A percentile compares a stretch with the other conserved stretches of the same genome.
Conservation (phyloP, 2,113 vertebrate species). For the Arvicanthis niloticus region DNA sequence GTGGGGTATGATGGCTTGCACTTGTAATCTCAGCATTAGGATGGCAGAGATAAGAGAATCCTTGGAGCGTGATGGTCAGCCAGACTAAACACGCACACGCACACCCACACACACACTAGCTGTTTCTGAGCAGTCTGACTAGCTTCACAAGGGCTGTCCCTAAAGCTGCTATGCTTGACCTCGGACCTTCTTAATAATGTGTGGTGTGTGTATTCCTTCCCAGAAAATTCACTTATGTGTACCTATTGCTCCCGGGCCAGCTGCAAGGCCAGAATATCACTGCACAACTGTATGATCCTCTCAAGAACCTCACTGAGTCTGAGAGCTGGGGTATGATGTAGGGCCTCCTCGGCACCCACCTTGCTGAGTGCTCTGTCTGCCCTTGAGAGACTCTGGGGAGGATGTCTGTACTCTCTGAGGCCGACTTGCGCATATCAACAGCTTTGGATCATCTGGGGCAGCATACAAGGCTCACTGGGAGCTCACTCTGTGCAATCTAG, state of each 20-base stretch:
- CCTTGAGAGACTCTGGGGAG: not conserved
- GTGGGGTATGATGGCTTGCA: no score
- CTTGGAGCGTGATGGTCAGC: not conserved
- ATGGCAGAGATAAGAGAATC: no score
- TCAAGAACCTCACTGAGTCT: not conserved
- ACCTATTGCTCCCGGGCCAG: not conserved
- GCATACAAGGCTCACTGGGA: accelerated
- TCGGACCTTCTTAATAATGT: not conserved
- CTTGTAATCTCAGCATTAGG: not conserved
- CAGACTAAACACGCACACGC: not conserved
- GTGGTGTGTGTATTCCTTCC: not conserved
- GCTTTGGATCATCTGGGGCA: not conserved
- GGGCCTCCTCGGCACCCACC: not conserved
- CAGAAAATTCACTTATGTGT: not conserved
- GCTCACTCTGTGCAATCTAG: not conserved
- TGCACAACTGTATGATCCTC: not conserved
- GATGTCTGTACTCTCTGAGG: not conserved
- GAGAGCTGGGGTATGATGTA: not conserved
- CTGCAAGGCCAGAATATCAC: not conserved
- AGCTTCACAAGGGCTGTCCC: not conserved
- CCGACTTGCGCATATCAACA: accelerated
- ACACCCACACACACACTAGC: not conserved
- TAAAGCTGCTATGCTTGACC: not conserved
- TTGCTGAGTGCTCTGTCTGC: no score
- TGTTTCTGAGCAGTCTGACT: not conserved